Conservation (phyloP, 2,113 vertebrate genomes). For the Rhea pennata region DNA sequence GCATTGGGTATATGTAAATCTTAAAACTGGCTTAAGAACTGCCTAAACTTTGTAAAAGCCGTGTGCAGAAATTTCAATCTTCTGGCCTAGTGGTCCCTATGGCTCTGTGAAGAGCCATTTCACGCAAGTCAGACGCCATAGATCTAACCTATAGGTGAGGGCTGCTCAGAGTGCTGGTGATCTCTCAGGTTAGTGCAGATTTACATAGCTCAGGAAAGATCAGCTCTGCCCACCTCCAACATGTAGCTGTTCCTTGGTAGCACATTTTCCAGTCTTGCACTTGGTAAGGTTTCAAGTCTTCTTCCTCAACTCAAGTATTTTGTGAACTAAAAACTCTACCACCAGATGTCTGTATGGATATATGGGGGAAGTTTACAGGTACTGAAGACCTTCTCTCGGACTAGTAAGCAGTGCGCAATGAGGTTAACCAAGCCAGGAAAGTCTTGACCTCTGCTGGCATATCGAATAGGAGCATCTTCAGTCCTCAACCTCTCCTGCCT, state of each 20-base stretch:
- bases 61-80: fast-evolving
- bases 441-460: neutral
- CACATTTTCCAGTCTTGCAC: neutral
- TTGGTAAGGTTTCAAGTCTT: neutral
- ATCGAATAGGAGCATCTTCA: neutral
- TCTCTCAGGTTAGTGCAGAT: neutral
- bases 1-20: neutral
- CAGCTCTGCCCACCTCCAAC: neutral
- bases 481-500: neutral
- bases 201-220: neutral
- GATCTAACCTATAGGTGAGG: neutral
- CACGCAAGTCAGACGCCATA: too few species aligned
- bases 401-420: neutral
- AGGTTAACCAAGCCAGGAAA: neutral
- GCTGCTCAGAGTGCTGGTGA: neutral
- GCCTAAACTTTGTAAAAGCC: fast-evolving
- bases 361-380: too few species aligned
- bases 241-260: neutral
- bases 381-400: neutral
- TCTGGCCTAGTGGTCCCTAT: fast-evolving
- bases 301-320: neutral
- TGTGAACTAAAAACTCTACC: neutral
- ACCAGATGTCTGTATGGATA: neutral
- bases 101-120: neutral
- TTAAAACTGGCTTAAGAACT: neutral